Percentiles rank a stretch among this genome's conserved stretches.
phyloP scores from a whole-genome alignment of 2,888 invertebrate genomes.

The Euzophera pinguis region DNA sequence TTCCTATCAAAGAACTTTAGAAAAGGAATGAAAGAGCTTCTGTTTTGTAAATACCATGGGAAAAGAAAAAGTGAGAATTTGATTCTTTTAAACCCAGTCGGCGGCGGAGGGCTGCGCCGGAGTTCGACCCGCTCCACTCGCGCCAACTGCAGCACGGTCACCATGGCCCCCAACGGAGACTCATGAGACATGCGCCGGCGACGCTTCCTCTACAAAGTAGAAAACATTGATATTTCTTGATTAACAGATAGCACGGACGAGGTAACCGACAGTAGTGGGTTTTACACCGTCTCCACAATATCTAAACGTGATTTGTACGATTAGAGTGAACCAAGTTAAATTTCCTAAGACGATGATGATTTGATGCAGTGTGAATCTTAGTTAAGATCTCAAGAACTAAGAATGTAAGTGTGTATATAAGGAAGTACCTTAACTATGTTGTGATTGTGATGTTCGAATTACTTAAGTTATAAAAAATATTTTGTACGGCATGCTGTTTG shows the following conservation, averaged over 20 bases:
- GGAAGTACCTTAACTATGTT: no score
- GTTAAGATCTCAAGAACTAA: not conserved
- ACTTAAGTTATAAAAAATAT: no score
- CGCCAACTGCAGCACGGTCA: slow-evolving; percentile 78
- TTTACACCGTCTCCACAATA: slow-evolving; percentile 63
- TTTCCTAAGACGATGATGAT: no score
- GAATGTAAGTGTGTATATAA: no score
- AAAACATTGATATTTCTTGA: slow-evolving; percentile 71
- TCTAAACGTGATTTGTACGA: slow-evolving; percentile 63
- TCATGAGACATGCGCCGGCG: slow-evolving; percentile 70
- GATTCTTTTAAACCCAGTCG: slow-evolving; percentile 66
- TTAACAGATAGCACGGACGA: slow-evolving; percentile 75
- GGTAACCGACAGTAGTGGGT: slow-evolving; percentile 68
- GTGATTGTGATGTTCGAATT: no score
- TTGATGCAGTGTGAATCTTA: not conserved
- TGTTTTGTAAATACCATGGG: slow-evolving; percentile 79
- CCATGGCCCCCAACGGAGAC: slow-evolving; percentile 71
- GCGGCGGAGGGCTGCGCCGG: slow-evolving; percentile 58
- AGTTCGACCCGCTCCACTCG: slow-evolving; percentile 77
- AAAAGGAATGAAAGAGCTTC: slow-evolving; percentile 90
- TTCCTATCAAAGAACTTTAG: slow-evolving; percentile 90
- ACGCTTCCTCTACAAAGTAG: slow-evolving; percentile 63
- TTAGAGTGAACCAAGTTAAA: slow-evolving; percentile 24
- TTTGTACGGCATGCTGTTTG: no score
- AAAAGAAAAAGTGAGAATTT: slow-evolving; percentile 66